A percentile compares a stretch with the other conserved stretches of the same genome.
These are phyloP conservation scores for Anisognathus igniventris DNA, from an alignment of 2,797 vertebrate genomes.

Conservation along the genomic window DNA sequence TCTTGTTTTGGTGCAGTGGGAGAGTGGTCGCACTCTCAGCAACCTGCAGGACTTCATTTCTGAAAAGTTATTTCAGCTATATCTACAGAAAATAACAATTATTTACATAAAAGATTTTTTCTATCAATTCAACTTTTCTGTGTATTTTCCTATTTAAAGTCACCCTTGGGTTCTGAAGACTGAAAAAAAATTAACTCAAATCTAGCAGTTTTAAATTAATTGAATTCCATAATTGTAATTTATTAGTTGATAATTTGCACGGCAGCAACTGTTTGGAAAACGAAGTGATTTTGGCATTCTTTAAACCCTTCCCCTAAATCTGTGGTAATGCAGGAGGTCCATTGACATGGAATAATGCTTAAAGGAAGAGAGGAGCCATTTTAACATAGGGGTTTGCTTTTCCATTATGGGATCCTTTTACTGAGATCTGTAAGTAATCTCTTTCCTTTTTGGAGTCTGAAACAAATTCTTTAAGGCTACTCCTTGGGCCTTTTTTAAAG, in stretches of 20 bases:
- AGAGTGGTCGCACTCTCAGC: neutral
- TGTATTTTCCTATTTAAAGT: neutral
- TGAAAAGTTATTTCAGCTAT: neutral
- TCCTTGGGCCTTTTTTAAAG: neutral
- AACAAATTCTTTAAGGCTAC: neutral
- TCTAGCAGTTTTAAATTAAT: neutral
- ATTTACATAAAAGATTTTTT: neutral
- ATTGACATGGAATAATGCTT: neutral
- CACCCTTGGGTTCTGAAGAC: neutral
- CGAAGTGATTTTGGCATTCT: neutral
- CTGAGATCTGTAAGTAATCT: neutral
- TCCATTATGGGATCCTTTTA: neutral
- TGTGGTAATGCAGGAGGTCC: neutral
- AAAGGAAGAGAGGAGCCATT: neutral
- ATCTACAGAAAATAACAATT: neutral
- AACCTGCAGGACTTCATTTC: neutral
- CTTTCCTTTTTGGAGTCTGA: neutral
- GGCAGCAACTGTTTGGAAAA: neutral
- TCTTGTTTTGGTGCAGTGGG: neutral
- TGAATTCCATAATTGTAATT: neutral
- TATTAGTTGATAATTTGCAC: neutral
- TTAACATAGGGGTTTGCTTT: neutral
- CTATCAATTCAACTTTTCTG: neutral
- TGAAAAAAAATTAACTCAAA: neutral
- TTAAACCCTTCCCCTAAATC: neutral